phyloP scores from a whole-genome alignment of 2,888 invertebrate genomes.

The Oscheius sp. region DNA sequence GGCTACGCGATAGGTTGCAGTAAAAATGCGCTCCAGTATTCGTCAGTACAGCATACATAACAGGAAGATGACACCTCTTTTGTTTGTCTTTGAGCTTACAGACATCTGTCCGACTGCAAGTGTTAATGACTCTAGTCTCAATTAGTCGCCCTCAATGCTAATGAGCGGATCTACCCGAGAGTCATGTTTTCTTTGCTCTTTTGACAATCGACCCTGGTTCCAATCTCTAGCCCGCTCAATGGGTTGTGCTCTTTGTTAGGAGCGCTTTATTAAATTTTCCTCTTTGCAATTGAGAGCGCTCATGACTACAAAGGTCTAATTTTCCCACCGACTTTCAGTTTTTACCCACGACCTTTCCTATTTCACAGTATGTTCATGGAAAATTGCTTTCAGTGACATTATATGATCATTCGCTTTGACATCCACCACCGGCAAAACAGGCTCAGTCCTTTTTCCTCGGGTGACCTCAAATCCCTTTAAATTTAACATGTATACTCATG shows the following conservation, averaged over 20 bases:
- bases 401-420: not conserved
- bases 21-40: no score
- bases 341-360: not conserved
- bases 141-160: constrained; percentile 24
- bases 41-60: not conserved
- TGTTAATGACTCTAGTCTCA: constrained; percentile 28
- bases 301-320: not conserved
- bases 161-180: constrained; percentile 24
- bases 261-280: constrained; percentile 27
- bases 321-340: not conserved
- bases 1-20: no score
- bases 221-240: constrained; percentile 12
- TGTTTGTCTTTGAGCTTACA: constrained; percentile 14
- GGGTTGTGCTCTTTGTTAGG: constrained; percentile 24
- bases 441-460: not conserved
- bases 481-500: constrained; percentile 10
- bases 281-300: constrained; percentile 29
- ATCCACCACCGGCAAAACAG: not conserved
- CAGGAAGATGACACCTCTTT: constrained; percentile 16
- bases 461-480: not conserved
- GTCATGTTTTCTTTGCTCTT: constrained; percentile 15
- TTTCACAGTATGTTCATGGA: not conserved
- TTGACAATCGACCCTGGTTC: constrained; percentile 12
- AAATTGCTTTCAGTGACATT: not conserved
- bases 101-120: constrained; percentile 27